Evolutionary conservation across 2,888 invertebrate species (phyloP).

Genomic region (Catonia carolina): DNA sequence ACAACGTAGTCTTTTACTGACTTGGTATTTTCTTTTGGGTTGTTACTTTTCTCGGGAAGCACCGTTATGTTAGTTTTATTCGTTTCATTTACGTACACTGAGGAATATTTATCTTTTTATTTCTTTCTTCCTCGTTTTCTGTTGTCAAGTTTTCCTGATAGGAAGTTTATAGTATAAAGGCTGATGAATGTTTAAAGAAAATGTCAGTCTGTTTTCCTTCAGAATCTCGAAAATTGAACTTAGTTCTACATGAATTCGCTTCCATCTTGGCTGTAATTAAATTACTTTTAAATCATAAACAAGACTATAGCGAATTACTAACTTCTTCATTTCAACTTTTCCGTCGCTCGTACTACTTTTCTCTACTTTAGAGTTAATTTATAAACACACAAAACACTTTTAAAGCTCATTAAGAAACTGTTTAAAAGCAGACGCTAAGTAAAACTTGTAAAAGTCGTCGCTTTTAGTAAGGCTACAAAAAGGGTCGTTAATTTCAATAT

Average conservation of each 20-base stretch:
- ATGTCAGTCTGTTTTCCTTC: slow-evolving; percentile 5
- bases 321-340: slow-evolving; percentile 12
- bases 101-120: too few species aligned
- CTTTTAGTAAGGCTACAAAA: slow-evolving; percentile 12
- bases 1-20: too few species aligned
- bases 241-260: slow-evolving; percentile 14
- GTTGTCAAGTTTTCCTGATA: too few species aligned
- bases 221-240: slow-evolving; percentile 7
- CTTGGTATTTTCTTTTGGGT: too few species aligned
- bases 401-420: slow-evolving; percentile 15
- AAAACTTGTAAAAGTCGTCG: slow-evolving; percentile 15
- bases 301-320: slow-evolving; percentile 10
- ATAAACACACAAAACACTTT: slow-evolving; percentile 13
- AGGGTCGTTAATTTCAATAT: slow-evolving; percentile 15
- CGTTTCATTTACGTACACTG: too few species aligned
- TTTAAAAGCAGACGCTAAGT: slow-evolving; percentile 10
- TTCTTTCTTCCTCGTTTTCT: too few species aligned
- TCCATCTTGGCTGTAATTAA: slow-evolving; percentile 12
- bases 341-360: slow-evolving; percentile 9
- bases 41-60: too few species aligned
- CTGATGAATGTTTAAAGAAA: slow-evolving; percentile 13
- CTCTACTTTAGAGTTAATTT: slow-evolving; percentile 11
- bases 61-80: too few species aligned
- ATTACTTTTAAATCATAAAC: slow-evolving; percentile 15
- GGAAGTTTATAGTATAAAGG: neutral